Percentiles rank a stretch among this genome's conserved stretches.
These are phyloP conservation scores for Arenaria interpres DNA, from an alignment of 2,113 vertebrate genomes.

Conservation along the genomic window DNA sequence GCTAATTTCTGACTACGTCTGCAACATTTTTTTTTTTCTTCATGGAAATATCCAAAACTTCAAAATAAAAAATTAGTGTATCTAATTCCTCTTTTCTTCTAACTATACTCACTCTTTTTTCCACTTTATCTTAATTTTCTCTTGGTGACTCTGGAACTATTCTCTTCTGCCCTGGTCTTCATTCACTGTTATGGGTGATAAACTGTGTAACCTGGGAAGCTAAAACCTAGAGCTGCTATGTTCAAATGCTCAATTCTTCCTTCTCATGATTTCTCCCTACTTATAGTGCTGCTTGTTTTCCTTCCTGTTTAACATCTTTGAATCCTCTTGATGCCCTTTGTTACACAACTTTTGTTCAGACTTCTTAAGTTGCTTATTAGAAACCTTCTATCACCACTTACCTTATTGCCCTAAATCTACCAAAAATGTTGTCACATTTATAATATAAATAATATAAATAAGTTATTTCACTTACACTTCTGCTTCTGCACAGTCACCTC, in stretches of 20 bases:
- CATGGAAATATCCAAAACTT: not conserved
- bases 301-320: slow-evolving; percentile 12
- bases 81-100: not conserved
- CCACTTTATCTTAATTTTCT: not conserved
- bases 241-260: not conserved
- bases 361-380: slow-evolving; percentile 29
- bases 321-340: not conserved
- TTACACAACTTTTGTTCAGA: not conserved
- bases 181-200: not conserved
- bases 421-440: slow-evolving; percentile 14
- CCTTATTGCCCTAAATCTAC: slow-evolving; percentile 17
- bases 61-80: not conserved
- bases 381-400: slow-evolving; percentile 8
- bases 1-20: not conserved
- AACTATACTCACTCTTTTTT: not conserved
- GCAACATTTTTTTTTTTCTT: not conserved
- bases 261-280: not conserved
- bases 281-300: not conserved
- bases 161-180: not conserved
- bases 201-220: not conserved
- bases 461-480: slow-evolving; percentile 38
- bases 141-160: not conserved
- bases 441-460: too few relatives aligned
- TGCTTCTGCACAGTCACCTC: slow-evolving; percentile 40
- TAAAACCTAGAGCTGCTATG: not conserved